These are phyloP conservation scores for Myanophis thanlyinensis DNA, from an alignment of 2,113 vertebrate genomes.

Conservation along the genomic window DNA sequence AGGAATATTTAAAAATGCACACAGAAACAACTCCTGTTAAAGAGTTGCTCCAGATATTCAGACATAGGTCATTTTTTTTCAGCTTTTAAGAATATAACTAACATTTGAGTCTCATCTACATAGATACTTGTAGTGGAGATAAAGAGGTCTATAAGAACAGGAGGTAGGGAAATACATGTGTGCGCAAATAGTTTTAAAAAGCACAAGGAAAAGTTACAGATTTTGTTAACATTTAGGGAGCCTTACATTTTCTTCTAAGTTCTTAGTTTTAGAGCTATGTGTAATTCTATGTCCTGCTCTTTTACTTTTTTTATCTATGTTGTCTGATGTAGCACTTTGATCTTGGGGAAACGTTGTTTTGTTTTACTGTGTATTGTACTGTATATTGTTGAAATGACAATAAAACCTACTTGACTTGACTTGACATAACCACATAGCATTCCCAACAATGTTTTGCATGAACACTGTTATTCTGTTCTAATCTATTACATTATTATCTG, in stretches of 20 bases:
- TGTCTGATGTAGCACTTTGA: too few species aligned
- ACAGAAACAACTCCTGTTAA: background rate
- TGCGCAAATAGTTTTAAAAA: background rate
- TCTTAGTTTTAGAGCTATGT: too few species aligned
- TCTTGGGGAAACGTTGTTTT: too few species aligned
- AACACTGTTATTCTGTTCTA: background rate
- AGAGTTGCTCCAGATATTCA: background rate
- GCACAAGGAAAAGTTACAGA: background rate
- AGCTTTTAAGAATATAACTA: background rate
- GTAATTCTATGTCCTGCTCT: too few species aligned
- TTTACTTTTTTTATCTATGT: too few species aligned
- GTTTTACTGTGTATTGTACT: too few species aligned
- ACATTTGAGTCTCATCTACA: background rate
- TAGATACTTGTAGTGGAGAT: background rate
- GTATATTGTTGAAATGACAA: too few species aligned
- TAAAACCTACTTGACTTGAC: too few species aligned
- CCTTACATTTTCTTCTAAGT: too few species aligned
- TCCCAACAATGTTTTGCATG: background rate
- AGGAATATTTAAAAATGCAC: background rate
- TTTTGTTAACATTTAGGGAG: background rate
- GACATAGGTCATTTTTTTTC: background rate
- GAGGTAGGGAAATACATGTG: background rate
- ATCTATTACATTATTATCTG: background rate
- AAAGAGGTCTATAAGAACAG: background rate
- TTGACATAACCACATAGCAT: background rate